A percentile compares a stretch with the other conserved stretches of the same genome.
These are phyloP conservation scores for Meteorus colon DNA, from an alignment of 2,888 invertebrate species.

Conservation along the genomic window DNA sequence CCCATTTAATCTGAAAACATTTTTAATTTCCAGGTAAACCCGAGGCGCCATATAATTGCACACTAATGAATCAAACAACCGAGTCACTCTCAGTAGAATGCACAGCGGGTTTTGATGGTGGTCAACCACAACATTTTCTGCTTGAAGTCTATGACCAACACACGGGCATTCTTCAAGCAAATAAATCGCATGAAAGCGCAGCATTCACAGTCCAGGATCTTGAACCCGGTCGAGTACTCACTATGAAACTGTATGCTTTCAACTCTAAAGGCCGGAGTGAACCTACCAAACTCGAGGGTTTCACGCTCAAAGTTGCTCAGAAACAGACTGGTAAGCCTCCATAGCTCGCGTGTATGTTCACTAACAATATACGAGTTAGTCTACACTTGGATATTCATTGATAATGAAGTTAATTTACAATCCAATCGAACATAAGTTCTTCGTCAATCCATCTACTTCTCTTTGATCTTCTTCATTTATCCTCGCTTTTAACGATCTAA, in stretches of 20 bases:
- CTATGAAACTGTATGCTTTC: slow-evolving; percentile 86
- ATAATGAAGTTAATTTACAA: background rate
- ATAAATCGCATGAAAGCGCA: slow-evolving; percentile 81
- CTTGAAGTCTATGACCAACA: slow-evolving; percentile 84
- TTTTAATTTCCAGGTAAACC: slow-evolving; percentile 77
- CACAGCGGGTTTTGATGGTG: slow-evolving; percentile 84
- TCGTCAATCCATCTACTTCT: background rate
- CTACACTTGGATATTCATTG: background rate
- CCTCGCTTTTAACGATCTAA: background rate
- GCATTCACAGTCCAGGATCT: slow-evolving; percentile 85
- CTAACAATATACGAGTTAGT: background rate
- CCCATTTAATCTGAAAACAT: slow-evolving; percentile 31
- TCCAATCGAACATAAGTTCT: background rate
- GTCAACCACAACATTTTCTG: slow-evolving; percentile 82
- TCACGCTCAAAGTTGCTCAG: slow-evolving; percentile 84
- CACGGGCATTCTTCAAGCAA: slow-evolving; percentile 78
- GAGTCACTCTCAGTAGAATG: slow-evolving; percentile 85
- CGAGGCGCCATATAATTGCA: slow-evolving; percentile 85
- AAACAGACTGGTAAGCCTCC: slow-evolving; percentile 82
- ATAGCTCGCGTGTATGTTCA: background rate
- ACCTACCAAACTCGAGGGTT: slow-evolving; percentile 80
- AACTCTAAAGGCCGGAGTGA: slow-evolving; percentile 90
- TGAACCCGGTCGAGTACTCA: slow-evolving; percentile 85
- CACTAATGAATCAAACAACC: slow-evolving; percentile 85
- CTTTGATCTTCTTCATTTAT: background rate